Base-by-base conservation (phyloP, 2,797 vertebrate species). In the Syngnathus acus region DNA sequence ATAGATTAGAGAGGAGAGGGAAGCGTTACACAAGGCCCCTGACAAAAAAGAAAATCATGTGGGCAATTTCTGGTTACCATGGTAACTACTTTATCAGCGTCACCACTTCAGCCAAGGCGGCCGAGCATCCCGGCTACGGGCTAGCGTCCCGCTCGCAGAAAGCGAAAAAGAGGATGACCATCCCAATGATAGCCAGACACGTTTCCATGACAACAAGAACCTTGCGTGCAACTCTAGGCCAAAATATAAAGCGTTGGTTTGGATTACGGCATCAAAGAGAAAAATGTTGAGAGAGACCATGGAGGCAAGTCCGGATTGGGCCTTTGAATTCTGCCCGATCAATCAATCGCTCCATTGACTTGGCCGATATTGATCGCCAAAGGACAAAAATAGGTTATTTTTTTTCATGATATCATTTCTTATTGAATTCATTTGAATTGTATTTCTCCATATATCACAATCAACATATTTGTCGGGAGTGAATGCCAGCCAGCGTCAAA, bases 61-160 rank as follows among this genome's bases (percentile, higher is more conserved):
- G 86, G 87, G 84, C 85, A 89, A 86, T 87, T 84, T 87, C 84
- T 68, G 42, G 90, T 91, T 86, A 88, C 90, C 89, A 90, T 91
- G 88, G 90, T 86, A 90, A 92, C 90, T 78, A 87, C 83, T 91
- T 89, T 74, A 87, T 85, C 80, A 80, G 82, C 85, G 85, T 87
- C 84, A 84, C 85, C 79, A 85, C 86, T 88, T 89, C 82, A 82
- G 84, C 86, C 79, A 84, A 81, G 80, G 80, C 78, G 86, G 75
- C 83, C 75, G 68, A 75, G 78, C 87, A 82, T 77, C 72, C 68
- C 76, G 60, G 19, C 45, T 40, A 55, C 53, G 17, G n/a, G 45
- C 43, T 6, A 11, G 62, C 62, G 14, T 54, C 53, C 64, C n/a
- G 9, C 37, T 54, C 50, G 23, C 42, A 37, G 51, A 42, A 17